Conservation (phyloP, 1,140 invertebrate species). For the Pseudobourletiella spinata region DNA sequence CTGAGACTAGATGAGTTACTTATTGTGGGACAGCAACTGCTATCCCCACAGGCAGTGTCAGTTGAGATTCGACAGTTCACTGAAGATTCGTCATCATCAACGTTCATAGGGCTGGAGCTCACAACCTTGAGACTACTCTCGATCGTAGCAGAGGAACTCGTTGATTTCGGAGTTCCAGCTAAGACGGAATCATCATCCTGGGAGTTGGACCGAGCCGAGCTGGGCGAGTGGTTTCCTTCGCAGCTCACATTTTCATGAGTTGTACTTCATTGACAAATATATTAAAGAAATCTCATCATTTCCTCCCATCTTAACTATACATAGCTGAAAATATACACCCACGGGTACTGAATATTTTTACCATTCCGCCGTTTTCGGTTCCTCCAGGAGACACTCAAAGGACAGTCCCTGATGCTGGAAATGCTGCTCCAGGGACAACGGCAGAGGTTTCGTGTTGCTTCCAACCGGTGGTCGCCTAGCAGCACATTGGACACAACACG, state of each 20-base stretch:
- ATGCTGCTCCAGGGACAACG: neutral
- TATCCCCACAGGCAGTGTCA: neutral
- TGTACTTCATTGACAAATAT: constrained; percentile 24
- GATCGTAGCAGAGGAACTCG: constrained; percentile 1
- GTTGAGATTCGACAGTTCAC: constrained; percentile 5
- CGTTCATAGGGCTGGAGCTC: neutral
- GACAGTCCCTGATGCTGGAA: constrained; percentile 7
- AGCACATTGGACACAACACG: constrained; percentile 69
- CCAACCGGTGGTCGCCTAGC: constrained; percentile 10
- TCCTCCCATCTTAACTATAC: too few species aligned
- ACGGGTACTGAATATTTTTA: neutral
- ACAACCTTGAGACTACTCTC: neutral
- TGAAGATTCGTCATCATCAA: neutral
- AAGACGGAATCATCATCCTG: constrained; percentile 11
- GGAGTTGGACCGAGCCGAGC: constrained; percentile 1
- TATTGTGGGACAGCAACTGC: neutral
- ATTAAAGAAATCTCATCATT: constrained; percentile 1
- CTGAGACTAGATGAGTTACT: constrained; percentile 30
- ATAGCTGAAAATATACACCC: neutral
- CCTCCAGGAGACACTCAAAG: constrained; percentile 28
- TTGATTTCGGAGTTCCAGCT: neutral
- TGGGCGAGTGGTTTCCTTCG: constrained; percentile 8
- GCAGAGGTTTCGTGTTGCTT: neutral
- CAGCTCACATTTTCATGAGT: constrained; percentile 27
- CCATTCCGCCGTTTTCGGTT: constrained; percentile 33